Conservation (phyloP, 2,113 vertebrate genomes). For the Stegastes partitus region DNA sequence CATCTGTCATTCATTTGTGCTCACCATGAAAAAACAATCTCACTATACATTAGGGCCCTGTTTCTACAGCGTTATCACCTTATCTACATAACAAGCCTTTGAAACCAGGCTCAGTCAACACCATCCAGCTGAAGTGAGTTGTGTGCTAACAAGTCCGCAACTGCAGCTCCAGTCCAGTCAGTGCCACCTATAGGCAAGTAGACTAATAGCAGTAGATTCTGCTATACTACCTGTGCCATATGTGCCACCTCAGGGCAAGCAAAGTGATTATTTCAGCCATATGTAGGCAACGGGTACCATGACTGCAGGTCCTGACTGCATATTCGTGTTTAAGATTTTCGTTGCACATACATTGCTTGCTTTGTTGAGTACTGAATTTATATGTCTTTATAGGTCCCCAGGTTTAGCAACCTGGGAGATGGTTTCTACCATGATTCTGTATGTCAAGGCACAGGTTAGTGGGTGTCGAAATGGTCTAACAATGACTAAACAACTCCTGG, state of each 20-base stretch:
- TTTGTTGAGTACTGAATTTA: too few species aligned
- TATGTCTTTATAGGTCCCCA: too few species aligned
- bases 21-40: neutral
- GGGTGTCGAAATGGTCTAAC: neutral
- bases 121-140: neutral
- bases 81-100: neutral
- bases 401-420: neutral
- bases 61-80: neutral
- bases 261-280: slow-evolving; percentile 2
- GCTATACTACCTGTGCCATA: neutral
- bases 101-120: neutral
- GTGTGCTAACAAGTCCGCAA: neutral
- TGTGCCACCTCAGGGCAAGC: neutral
- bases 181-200: slow-evolving; percentile 1
- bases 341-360: too few species aligned
- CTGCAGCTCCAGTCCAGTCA: slow-evolving; percentile 1
- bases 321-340: neutral
- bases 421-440: neutral
- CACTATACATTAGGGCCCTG: neutral
- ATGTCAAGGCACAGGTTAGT: neutral
- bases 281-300: too few species aligned
- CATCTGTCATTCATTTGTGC: neutral
- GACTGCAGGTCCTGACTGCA: too few species aligned
- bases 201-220: neutral
- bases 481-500: neutral